Base-by-base conservation (phyloP, 1,140 invertebrate genomes). In the Magallana gigas region DNA sequence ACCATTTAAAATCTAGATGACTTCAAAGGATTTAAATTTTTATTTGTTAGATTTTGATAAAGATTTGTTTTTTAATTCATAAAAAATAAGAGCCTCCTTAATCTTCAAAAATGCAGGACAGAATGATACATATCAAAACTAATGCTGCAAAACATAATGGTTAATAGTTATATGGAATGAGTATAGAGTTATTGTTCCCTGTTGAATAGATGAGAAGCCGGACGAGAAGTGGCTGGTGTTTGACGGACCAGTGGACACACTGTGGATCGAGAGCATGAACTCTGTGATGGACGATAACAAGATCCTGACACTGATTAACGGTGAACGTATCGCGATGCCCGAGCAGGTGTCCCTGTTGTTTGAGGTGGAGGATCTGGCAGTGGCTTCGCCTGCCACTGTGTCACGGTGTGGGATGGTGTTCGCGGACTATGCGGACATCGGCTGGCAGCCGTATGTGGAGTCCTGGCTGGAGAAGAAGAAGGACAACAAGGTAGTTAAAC, bases 271-370 rank as follows among this genome's bases (percentile, higher is more conserved):
- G 94, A 98, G 97, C 93, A 97, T 98, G 96, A 98, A 98, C 94
- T 98, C 97, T 88, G 97, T 98, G 1, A 98, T 98, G 97, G 97
- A 98, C 92, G 97, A 98, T 91, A 98, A 98, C 94, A 98, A 98
- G 94, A 96, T 98, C 48, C 94, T 97, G 7, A 98, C 97, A 0
- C 94, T 98, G 23, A 97, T 98, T 71, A 98, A 98, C 93, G 97
- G 97, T 91, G 97, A 98, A 92, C 95, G 97, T 85, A 98, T 98
- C 84, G 96, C 96, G 4, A 97, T 98, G 96, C 97, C 97, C 0
- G 95, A 97, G 59, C 97, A 96, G 92, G 96, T 98, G 4, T 97
- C 97, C 0, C 92, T 98, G n/a, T 94, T 98, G 4, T 98, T 98
- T 94, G 97, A 98, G 95, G 96, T 97, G 0, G 96, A 96, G 89